Percentiles rank a stretch among this genome's conserved stretches.
Evolutionary conservation across 2,888 invertebrate genomes (phyloP).

Genomic region (Kryphioiulus occultus): DNA sequence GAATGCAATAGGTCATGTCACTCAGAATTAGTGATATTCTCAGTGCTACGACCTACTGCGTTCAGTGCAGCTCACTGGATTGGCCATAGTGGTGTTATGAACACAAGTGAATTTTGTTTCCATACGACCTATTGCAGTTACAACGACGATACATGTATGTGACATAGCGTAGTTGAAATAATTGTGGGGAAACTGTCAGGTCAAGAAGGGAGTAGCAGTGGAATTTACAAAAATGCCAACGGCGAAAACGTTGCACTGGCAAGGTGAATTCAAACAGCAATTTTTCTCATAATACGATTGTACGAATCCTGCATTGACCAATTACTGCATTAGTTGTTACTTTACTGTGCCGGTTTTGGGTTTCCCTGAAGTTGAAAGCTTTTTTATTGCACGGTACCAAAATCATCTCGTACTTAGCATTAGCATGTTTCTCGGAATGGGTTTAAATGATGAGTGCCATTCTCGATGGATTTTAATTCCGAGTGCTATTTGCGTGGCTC

Average conservation of each 20-base stretch:
- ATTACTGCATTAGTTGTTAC: background rate
- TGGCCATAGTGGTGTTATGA: too few relatives aligned
- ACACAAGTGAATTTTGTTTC: too few relatives aligned
- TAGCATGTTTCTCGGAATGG: background rate
- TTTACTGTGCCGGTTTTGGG: background rate
- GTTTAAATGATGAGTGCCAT: background rate
- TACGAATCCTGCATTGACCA: background rate
- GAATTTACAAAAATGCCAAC: too few relatives aligned
- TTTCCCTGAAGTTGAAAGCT: background rate
- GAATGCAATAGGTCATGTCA: too few relatives aligned
- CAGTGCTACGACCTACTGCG: too few relatives aligned
- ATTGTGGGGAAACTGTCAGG: too few relatives aligned
- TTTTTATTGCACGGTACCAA: background rate
- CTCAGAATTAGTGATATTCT: too few relatives aligned
- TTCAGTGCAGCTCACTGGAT: too few relatives aligned
- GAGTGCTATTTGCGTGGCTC: constrained; percentile 4
- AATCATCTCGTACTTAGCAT: background rate
- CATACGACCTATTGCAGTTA: too few relatives aligned
- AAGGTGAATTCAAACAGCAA: background rate
- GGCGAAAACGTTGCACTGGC: background rate
- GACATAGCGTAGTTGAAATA: too few relatives aligned
- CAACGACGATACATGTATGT: too few relatives aligned
- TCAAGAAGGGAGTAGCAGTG: too few relatives aligned
- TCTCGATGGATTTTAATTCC: background rate
- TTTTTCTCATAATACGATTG: background rate